Evolutionary conservation across 2,888 invertebrate species (phyloP).

Genomic region (Eupsilia transversa): DNA sequence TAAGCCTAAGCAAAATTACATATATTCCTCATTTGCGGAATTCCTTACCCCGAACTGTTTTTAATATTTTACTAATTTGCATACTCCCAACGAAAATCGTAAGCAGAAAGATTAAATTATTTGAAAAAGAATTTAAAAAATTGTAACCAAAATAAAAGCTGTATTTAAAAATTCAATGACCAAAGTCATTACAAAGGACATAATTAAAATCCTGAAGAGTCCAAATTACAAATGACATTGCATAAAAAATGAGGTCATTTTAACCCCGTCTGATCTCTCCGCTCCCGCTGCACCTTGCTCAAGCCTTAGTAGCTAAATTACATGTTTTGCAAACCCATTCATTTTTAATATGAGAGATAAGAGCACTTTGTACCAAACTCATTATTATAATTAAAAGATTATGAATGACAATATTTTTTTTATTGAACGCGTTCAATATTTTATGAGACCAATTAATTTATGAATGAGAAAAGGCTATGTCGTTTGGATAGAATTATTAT

Average conservation of each 20-base stretch:
- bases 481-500: neutral
- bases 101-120: neutral
- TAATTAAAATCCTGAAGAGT: constrained; percentile 13
- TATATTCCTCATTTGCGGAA: neutral
- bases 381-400: constrained; percentile 62
- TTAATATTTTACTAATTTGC: neutral
- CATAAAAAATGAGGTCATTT: constrained; percentile 29
- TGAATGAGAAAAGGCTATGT: neutral
- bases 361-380: constrained; percentile 46
- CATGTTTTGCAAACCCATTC: constrained; percentile 46
- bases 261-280: constrained; percentile 7
- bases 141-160: neutral
- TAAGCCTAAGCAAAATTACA: neutral
- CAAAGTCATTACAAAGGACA: constrained; percentile 1
- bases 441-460: neutral
- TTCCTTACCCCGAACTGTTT: neutral
- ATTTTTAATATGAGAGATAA: constrained; percentile 52
- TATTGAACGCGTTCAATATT: constrained; percentile 37
- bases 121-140: too few relatives aligned
- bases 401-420: constrained; percentile 42
- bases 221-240: constrained; percentile 31
- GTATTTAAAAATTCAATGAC: constrained; percentile 3
- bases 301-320: constrained; percentile 40
- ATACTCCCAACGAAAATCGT: neutral
- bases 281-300: constrained; percentile 3